These are phyloP conservation scores for Aphelocoma coerulescens DNA, from an alignment of 2,113 vertebrate genomes.

Conservation along the genomic window DNA sequence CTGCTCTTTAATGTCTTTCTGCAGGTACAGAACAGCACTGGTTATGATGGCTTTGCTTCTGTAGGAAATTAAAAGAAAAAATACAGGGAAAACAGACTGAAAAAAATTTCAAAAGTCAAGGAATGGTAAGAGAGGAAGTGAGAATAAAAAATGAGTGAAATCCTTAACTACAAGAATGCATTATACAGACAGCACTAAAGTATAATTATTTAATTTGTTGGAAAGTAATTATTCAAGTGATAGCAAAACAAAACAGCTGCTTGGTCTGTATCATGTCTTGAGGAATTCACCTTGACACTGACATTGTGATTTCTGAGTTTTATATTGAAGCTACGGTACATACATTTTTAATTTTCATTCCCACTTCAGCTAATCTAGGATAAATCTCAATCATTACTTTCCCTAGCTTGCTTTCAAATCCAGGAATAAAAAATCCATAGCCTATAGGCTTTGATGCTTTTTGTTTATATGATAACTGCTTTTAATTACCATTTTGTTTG, in stretches of 20 bases:
- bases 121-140: neutral
- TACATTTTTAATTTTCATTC: constrained; percentile 37
- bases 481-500: constrained; percentile 38
- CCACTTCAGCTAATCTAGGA: neutral
- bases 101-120: neutral
- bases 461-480: constrained; percentile 7
- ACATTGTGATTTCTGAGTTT: neutral
- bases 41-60: neutral
- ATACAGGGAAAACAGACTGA: neutral
- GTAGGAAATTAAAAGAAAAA: neutral
- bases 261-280: neutral
- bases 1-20: neutral
- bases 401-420: neutral
- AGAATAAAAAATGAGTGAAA: neutral
- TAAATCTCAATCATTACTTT: constrained; percentile 4
- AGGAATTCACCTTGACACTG: neutral
- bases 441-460: neutral
- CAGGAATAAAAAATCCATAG: neutral
- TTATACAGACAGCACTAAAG: neutral
- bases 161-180: neutral
- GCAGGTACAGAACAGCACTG: neutral
- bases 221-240: neutral
- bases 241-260: neutral
- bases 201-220: neutral
- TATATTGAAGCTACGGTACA: neutral